Evolutionary conservation across 2,113 vertebrate species (phyloP).

Genomic region (Sula dactylatra): DNA sequence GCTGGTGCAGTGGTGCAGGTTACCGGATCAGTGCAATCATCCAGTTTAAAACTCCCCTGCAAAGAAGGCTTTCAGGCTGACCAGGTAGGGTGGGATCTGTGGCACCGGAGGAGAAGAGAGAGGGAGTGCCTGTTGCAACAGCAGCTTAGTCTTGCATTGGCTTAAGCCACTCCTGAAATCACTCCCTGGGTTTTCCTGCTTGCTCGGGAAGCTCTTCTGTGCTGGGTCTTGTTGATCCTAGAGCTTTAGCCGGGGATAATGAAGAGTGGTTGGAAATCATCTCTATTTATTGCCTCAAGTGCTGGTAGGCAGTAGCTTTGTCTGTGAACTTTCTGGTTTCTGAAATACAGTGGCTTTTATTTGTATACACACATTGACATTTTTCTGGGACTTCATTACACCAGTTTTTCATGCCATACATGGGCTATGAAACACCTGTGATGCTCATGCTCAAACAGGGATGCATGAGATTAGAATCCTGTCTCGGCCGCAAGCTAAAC

Average conservation of each 20-base stretch:
- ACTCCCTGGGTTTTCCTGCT: neutral
- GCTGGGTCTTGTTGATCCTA: neutral
- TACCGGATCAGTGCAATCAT: neutral
- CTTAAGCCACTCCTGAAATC: neutral
- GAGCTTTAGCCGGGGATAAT: neutral
- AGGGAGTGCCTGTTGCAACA: neutral
- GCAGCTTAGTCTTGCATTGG: neutral
- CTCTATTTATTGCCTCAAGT: neutral
- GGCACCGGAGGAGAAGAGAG: neutral
- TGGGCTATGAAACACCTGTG: neutral
- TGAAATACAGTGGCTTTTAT: neutral
- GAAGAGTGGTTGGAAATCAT: neutral
- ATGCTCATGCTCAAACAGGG: neutral
- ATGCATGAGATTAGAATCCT: neutral
- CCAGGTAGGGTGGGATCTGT: neutral
- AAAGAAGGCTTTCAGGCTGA: neutral
- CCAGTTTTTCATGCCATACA: neutral
- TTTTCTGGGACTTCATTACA: neutral
- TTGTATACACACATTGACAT: rapidly evolving
- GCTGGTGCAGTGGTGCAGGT: neutral
- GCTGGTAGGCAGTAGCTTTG: neutral
- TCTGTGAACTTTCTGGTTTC: neutral
- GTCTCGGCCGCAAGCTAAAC: neutral
- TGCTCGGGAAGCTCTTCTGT: neutral
- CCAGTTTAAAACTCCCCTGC: neutral